Base-by-base conservation (phyloP, 1,140 invertebrate species). In the Zelostemma sp. region DNA sequence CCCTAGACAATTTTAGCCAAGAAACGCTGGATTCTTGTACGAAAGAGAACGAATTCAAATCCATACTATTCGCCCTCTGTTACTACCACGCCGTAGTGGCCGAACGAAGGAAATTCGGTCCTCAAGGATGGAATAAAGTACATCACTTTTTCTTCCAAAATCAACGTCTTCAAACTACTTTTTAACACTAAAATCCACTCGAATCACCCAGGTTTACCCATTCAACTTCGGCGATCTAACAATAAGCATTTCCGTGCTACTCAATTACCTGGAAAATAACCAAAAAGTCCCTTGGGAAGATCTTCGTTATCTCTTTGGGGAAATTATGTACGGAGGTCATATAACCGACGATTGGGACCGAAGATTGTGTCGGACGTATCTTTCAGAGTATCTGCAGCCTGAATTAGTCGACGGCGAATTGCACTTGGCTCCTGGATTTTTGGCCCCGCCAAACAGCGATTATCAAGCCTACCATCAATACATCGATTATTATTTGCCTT, bases 321-420 rank as follows among this genome's bases (percentile, higher is more conserved):
- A 98, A 85, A 97, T 97, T 60, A 97, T 97, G 96, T 98, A 98
- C 76, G 96, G 96, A 8, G 96, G 96, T 0, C 96, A 97, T 79
- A 97, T 97, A 72, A 98, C 96, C 0, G 96, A 98, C 80, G 95
- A 98, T 79, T 97, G 96, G 95, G 96, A 98, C 84, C 86, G 96
- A 55, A 85, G 93, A 12, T 86, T 97, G 0, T 97, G 96, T 78
- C 88, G 89, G 40, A 95, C 93, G 5, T 98, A 97, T 86, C 86
- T 98, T 6, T 88, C 93, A 59, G 95, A 96, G 73, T 97, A 94
- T 80, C 91, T 98, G 87, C 90, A 93, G 71, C 88, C 93, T 0
- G 93, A 95, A 72, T 86, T 97, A 77, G 90, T 94, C 64, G 95
- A 96, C 72, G 94, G 93, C 15, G 96, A 98, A 69, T 80, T 95